Conservation (phyloP, 2,113 vertebrate genomes). For the Hiodon alosoides region DNA sequence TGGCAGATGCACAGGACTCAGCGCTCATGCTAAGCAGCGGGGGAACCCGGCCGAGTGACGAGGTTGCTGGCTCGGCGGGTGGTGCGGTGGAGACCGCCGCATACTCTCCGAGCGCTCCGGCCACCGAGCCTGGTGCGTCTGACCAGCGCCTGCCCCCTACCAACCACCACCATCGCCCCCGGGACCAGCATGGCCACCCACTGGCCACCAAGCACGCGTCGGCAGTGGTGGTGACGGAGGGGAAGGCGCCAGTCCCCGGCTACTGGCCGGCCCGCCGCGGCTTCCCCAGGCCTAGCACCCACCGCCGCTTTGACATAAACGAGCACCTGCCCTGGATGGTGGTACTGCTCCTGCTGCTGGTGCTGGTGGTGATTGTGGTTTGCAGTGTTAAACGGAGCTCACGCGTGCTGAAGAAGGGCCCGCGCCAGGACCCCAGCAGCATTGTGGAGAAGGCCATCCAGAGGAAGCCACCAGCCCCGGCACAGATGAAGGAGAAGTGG, state of each 20-base stretch:
- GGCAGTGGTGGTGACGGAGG: constrained; percentile 41
- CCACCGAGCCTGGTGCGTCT: constrained; percentile 13
- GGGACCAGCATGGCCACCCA: constrained; percentile 35
- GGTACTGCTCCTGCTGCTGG: constrained; percentile 85
- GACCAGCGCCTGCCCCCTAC: constrained; percentile 25
- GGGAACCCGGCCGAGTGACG: constrained; percentile 34
- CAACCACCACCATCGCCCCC: constrained; percentile 49
- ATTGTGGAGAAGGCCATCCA: constrained; percentile 89
- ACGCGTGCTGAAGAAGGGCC: constrained; percentile 85
- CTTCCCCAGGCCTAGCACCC: constrained; percentile 65
- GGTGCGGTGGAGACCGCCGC: constrained; percentile 44
- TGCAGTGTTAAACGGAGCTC: constrained; percentile 92
- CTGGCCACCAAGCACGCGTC: constrained; percentile 52
- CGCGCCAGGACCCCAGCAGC: constrained; percentile 86
- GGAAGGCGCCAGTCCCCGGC: constrained; percentile 45
- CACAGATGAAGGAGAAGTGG: constrained; percentile 85
- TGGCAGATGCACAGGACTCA: constrained; percentile 10
- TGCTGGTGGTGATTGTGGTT: constrained; percentile 86
- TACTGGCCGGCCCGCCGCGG: constrained; percentile 74
- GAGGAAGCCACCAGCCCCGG: constrained; percentile 71
- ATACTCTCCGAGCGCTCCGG: not conserved
- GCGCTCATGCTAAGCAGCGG: constrained; percentile 15
- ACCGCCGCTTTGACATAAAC: constrained; percentile 91
- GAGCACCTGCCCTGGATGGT: constrained; percentile 98
- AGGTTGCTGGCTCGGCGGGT: constrained; percentile 51